A percentile compares a stretch with the other conserved stretches of the same genome.
phyloP scores from a whole-genome alignment of 2,797 vertebrate species.

The Galagoides demidoff region DNA sequence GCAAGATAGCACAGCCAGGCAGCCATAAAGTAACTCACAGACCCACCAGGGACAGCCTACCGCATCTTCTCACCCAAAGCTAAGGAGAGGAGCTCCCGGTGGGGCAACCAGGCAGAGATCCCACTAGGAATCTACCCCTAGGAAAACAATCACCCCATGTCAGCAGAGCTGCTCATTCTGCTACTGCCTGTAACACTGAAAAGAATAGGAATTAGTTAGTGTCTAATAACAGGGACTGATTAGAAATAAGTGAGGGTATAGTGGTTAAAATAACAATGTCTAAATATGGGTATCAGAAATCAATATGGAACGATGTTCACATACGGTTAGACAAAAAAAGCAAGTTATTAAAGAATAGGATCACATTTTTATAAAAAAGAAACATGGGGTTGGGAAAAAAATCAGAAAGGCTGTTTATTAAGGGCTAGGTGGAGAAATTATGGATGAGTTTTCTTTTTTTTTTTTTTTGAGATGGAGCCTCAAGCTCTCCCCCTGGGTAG shows the following conservation, averaged over 20 bases:
- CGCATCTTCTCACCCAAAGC: background rate
- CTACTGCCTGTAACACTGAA: background rate
- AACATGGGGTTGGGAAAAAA: background rate
- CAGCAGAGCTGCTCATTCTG: background rate
- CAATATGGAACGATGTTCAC: rapidly evolving
- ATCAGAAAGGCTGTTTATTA: background rate
- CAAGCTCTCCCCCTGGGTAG: too few species aligned
- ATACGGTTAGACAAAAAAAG: background rate
- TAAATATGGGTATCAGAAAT: background rate
- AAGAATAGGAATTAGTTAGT: background rate
- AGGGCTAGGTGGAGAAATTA: background rate
- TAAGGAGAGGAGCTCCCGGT: background rate
- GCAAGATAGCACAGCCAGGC: background rate
- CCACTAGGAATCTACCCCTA: background rate
- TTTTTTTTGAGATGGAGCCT: too few species aligned
- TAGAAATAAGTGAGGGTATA: background rate
- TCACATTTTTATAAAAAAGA: background rate
- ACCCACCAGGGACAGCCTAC: background rate
- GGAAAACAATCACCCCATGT: background rate
- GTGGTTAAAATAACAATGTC: background rate
- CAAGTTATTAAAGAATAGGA: background rate
- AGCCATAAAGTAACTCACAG: background rate
- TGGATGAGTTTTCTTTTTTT: background rate
- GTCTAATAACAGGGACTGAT: background rate
- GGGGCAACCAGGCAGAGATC: background rate